Conservation (phyloP, 2,113 vertebrate genomes). For the Paradoxurus hermaphroditus region DNA sequence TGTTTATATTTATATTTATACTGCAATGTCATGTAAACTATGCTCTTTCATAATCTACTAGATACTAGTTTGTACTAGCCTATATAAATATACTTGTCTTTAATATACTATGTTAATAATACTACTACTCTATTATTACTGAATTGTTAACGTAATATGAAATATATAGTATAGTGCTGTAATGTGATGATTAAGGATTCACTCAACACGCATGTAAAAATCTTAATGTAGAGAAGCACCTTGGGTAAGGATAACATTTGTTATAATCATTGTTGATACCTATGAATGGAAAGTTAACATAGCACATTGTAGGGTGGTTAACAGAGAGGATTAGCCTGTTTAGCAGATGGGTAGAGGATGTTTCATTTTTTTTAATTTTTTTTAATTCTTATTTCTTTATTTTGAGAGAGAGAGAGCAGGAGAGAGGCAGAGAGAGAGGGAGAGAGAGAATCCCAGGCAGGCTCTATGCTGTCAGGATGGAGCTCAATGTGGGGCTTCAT, state of each 20-base stretch:
- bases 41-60: neutral
- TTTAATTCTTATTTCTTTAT: too few species aligned
- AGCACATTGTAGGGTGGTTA: neutral
- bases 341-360: neutral
- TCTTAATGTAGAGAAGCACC: neutral
- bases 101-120: neutral
- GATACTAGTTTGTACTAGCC: neutral
- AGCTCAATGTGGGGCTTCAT: too few species aligned
- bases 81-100: neutral
- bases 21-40: neutral
- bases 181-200: neutral
- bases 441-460: too few species aligned
- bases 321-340: neutral
- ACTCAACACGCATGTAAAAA: neutral
- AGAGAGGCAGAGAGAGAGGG: too few species aligned
- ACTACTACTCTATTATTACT: neutral
- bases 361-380: neutral
- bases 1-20: too few species aligned
- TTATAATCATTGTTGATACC: neutral
- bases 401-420: too few species aligned
- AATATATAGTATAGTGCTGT: neutral
- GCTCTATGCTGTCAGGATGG: too few species aligned
- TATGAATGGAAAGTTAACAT: neutral
- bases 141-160: neutral
- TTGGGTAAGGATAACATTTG: neutral